Percentiles rank a stretch among this genome's conserved stretches.
Conservation (phyloP, 1,140 invertebrate genomes). For the Mylabris phalerata region DNA sequence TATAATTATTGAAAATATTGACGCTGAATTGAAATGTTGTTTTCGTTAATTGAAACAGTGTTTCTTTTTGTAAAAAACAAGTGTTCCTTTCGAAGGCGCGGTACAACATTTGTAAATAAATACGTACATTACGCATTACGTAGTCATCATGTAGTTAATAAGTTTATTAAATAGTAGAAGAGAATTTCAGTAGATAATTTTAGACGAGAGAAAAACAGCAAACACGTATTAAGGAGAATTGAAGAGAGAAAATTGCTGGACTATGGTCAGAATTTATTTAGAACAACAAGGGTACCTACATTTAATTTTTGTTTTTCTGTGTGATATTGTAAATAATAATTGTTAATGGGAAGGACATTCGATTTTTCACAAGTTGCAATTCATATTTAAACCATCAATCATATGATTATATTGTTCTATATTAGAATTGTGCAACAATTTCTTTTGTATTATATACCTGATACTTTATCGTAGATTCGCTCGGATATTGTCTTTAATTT, state of each 20-base stretch:
- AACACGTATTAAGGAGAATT: too few species aligned
- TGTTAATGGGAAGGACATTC: neutral
- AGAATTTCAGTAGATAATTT: too few species aligned
- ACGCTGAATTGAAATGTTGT: neutral
- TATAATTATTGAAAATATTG: neutral
- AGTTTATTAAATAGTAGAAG: slow-evolving; percentile 28
- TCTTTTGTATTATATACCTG: slow-evolving; percentile 8
- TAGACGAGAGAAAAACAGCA: too few species aligned
- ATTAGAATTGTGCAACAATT: slow-evolving; percentile 26
- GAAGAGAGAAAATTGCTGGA: slow-evolving; percentile 8
- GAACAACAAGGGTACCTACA: neutral
- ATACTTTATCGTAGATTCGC: slow-evolving; percentile 2
- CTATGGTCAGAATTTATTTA: slow-evolving; percentile 13
- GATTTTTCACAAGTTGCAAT: slow-evolving; percentile 1
- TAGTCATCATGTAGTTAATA: slow-evolving; percentile 42
- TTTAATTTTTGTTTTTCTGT: slow-evolving; percentile 4
- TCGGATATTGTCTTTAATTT: slow-evolving; percentile 1
- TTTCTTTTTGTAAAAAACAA: neutral
- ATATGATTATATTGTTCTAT: slow-evolving; percentile 22
- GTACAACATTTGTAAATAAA: slow-evolving; percentile 44
- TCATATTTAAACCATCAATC: too few species aligned
- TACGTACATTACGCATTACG: slow-evolving; percentile 36
- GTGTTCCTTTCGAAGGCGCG: slow-evolving; percentile 30
- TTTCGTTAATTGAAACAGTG: neutral
- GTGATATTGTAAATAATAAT: slow-evolving; percentile 3